Evolutionary conservation across 2,797 vertebrate species (phyloP), one percentile per base, ranked within the genome.

Genomic region (Coccyzus lansbergi): DNA sequence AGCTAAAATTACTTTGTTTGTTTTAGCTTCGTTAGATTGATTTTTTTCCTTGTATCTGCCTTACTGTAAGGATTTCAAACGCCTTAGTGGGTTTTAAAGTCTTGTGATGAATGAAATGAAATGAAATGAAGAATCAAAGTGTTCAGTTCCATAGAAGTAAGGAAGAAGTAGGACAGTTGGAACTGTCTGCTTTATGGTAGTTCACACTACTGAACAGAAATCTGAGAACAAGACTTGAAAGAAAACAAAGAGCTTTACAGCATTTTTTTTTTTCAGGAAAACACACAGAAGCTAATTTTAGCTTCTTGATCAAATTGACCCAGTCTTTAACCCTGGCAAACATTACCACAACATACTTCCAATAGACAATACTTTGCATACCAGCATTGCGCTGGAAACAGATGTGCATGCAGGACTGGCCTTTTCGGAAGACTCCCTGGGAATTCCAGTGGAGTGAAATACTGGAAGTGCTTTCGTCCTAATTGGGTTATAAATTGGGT

Each of bases 231-330:
- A 91, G 94, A 92, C 93, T 97, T 97, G 91, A 97, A 97, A 84
- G 96, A 97, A 98, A 98, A 98, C 97, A 97, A 98, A 98, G 97
- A 97, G 95, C 97, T 97, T 98, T 98, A 97, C 97, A 97, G 96
- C 97, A 91, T 94, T 95, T 93, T 92, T 76, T 91, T 95, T 97
- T 97, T 98, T 97, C 96, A 98, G 98, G 97, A 98, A 98, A 98
- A 97, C 97, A 97, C 97, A 98, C 98, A 98, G 98, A 97, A 98
- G 98, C 98, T 98, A 98, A 98, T 98, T 98, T 98, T 98, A 98
- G 98, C 98, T 98, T 97, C 98, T 98, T 98, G 98, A 98, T 98
- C 98, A 98, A 97, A 98, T 98, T 98, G 98, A 98, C 98, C 98
- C 97, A 97, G 98, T 97, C 98, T 98, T 98, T 98, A 98, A 98